phyloP scores from a whole-genome alignment of 53 echinoderm and acorn worm genomes.

The Glandiceps talaboti region DNA sequence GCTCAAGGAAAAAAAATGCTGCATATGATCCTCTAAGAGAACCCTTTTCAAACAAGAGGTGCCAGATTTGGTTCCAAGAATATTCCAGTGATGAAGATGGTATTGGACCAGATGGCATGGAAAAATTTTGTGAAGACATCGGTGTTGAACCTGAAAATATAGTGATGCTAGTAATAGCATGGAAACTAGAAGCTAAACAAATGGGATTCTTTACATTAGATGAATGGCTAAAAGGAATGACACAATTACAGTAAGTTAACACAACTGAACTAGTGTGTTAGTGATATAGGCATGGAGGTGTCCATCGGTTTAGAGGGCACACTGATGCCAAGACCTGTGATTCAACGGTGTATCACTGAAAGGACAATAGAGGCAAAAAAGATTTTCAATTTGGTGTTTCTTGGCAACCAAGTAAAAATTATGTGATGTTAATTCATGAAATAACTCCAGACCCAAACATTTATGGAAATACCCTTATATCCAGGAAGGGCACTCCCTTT shows the following conservation, averaged over 20 bases:
- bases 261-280: too few species aligned
- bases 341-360: too few species aligned
- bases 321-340: too few species aligned
- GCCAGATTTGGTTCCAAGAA: slow-evolving; percentile 77
- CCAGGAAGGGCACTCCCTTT: too few species aligned
- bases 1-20: neutral
- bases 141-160: slow-evolving; percentile 97
- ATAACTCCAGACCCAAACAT: too few species aligned
- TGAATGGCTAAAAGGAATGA: slow-evolving; percentile 97
- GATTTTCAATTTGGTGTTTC: too few species aligned
- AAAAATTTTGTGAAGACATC: slow-evolving; percentile 98
- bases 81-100: slow-evolving; percentile 40
- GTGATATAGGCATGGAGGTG: too few species aligned
- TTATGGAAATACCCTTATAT: too few species aligned
- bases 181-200: slow-evolving; percentile 83
- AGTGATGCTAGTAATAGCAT: slow-evolving; percentile 90
- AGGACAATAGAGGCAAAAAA: too few species aligned
- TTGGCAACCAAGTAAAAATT: too few species aligned
- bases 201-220: slow-evolving; percentile 94
- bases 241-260: slow-evolving; percentile 84
- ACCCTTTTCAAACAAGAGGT: slow-evolving; percentile 67
- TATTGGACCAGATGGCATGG: slow-evolving; percentile 94
- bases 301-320: too few species aligned
- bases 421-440: too few species aligned
- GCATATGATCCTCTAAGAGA: neutral